Percentiles rank a stretch among this genome's conserved stretches.
Conservation (phyloP, 2,113 vertebrate genomes). For the Uropsilus gracilis region DNA sequence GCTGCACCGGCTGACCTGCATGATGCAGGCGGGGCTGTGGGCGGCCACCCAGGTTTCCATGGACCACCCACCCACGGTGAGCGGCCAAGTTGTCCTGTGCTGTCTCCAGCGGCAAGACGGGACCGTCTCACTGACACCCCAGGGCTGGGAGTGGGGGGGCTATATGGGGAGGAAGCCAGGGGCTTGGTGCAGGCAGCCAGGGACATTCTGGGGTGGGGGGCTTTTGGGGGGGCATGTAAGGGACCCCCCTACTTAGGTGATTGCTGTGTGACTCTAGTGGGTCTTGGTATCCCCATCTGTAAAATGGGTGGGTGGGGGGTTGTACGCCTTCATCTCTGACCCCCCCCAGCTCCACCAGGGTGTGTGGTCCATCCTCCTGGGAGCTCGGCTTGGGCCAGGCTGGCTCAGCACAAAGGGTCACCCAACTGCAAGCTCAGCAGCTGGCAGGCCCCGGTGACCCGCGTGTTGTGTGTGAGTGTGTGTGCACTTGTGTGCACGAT, state of each 20-base stretch:
- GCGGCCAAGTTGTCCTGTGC: not conserved
- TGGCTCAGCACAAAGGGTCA: constrained; percentile 76
- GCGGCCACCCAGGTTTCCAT: constrained; percentile 87
- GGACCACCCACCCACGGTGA: constrained; percentile 85
- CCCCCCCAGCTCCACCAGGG: not conserved
- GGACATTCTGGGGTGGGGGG: not conserved
- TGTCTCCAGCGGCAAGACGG: not conserved
- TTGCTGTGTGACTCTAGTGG: not conserved
- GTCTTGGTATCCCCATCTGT: not conserved
- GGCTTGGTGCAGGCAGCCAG: not conserved
- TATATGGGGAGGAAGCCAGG: not conserved
- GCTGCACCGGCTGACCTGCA: constrained; percentile 88
- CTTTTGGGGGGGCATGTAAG: not conserved
- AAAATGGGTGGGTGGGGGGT: not conserved
- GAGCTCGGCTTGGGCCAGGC: constrained; percentile 49
- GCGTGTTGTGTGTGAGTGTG: constrained; percentile 4
- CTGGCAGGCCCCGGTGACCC: not conserved
- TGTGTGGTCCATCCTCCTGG: not conserved
- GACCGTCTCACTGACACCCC: not conserved
- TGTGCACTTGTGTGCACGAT: not conserved
- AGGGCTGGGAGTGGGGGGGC: not conserved
- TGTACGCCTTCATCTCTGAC: not conserved
- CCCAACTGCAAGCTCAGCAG: constrained; percentile 67
- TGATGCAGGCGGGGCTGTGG: constrained; percentile 92
- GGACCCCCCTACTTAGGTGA: not conserved